Evolutionary conservation across 2,113 vertebrate genomes (phyloP), one percentile per base, ranked within the genome.

Genomic region (Mus pahari): DNA sequence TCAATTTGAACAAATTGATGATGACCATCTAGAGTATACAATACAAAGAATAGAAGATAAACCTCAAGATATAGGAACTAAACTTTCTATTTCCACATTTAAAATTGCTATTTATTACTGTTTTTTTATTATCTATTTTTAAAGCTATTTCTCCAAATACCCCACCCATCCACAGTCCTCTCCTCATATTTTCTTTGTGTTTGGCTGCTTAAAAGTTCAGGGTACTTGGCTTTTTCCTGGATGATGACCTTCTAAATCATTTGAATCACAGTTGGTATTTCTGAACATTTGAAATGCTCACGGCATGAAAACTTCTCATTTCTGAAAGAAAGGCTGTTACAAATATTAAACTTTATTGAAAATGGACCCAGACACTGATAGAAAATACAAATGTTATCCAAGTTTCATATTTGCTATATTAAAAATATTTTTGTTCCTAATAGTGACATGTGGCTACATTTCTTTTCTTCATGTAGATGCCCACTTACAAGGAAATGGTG

Each of bases 401-500:
- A 95, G 60, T 22, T 95, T 97, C 81, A 45, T 66, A 77, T 81
- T 97, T 86, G 45, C n/a, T 94, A 45, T 55, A 87, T 90, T 86
- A 97, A 96, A 64, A 97, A 95, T 95, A 82, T 88, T 95, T 96
- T 98, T 95, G 68, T 71, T 86, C 68, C 78, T 94, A 96, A 90
- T 71, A 95, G 10, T 45, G 81, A 96, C 92, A 89, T 86, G 68
- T 60, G 68, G 82, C 86, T 97, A 36, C 75, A 94, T 97, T 97
- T 97, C 95, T 83, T 96, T 98, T 98, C 96, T 95, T 89, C 16
- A 55, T 58, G 84, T 92, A 90, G 75, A 74, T 97, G 86, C 96
- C 94, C 31, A 87, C 92, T 94, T 89, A n/a, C 93, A 96, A 98
- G 97, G 93, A 98, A 98, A 98, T 98, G 95, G 97, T 93, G 98